Percentiles rank a stretch among this genome's conserved stretches.
phyloP scores from a whole-genome alignment of 2,113 vertebrate genomes.

The Thoracochromis brauschi region DNA sequence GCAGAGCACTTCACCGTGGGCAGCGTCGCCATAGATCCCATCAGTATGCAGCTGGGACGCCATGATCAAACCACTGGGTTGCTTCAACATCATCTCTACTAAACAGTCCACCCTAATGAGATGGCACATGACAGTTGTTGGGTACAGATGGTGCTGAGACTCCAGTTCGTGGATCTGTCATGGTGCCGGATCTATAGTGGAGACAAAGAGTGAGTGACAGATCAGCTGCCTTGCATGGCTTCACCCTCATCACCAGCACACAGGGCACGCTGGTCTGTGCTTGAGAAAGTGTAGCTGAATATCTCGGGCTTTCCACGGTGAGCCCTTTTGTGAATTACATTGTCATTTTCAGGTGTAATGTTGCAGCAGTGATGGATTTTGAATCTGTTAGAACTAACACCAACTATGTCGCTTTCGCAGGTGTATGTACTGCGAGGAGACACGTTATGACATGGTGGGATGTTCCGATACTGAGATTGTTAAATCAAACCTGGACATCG shows the following conservation, averaged over 20 bases:
- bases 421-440: conserved; percentile 70
- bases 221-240: conserved; percentile 68
- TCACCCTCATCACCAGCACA: conserved; percentile 69
- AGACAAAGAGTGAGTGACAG: neutral
- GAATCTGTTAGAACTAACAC: neutral
- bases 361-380: neutral
- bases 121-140: neutral
- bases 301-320: conserved; percentile 79
- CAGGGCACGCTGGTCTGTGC: conserved; percentile 75
- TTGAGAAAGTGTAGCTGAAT: conserved; percentile 77
- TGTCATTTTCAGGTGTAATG: neutral
- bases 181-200: neutral
- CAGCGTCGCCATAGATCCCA: neutral
- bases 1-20: neutral
- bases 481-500: conserved; percentile 28
- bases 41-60: conserved; percentile 17
- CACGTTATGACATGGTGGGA: conserved; percentile 63
- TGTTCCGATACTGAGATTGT: conserved; percentile 30
- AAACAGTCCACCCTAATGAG: neutral
- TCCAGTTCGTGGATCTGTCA: neutral
- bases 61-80: conserved; percentile 45
- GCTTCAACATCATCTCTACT: conserved; percentile 23
- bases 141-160: neutral
- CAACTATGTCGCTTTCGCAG: conserved; percentile 17
- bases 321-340: neutral